Conservation (phyloP, 1,140 invertebrate genomes). For the Stegodyphus dumicola region DNA sequence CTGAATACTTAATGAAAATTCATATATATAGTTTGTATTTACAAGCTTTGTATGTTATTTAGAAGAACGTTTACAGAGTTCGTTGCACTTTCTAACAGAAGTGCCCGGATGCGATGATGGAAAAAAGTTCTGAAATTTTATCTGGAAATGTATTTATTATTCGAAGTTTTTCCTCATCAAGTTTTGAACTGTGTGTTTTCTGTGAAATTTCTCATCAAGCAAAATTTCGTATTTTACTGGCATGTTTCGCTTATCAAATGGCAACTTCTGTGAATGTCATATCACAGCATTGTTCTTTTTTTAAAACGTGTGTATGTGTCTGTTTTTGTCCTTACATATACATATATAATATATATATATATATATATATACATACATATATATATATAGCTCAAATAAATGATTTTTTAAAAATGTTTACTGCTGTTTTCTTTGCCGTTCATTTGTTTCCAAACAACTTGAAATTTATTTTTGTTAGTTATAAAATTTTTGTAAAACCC, state of each 20-base stretch:
- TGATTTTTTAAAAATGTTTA: constrained; percentile 11
- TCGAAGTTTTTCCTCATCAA: background rate
- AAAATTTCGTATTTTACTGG: background rate
- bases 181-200: background rate
- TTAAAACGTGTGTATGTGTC: background rate
- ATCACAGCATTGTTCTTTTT: background rate
- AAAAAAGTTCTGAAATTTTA: background rate
- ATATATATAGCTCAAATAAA: constrained; percentile 14
- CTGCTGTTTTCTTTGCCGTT: too few species aligned
- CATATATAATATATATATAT: background rate
- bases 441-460: too few species aligned
- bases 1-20: too few species aligned
- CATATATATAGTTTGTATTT: too few species aligned
- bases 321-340: background rate
- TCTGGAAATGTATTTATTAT: background rate
- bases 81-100: too few species aligned
- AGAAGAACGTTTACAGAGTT: too few species aligned
- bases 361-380: too few species aligned
- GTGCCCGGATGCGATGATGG: too few species aligned
- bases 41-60: too few species aligned
- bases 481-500: too few species aligned
- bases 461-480: too few species aligned
- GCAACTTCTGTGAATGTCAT: background rate
- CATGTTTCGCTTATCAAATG: background rate
- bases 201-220: background rate